Conservation (phyloP, 2,888 invertebrate species). For the Drosophila cognata region DNA sequence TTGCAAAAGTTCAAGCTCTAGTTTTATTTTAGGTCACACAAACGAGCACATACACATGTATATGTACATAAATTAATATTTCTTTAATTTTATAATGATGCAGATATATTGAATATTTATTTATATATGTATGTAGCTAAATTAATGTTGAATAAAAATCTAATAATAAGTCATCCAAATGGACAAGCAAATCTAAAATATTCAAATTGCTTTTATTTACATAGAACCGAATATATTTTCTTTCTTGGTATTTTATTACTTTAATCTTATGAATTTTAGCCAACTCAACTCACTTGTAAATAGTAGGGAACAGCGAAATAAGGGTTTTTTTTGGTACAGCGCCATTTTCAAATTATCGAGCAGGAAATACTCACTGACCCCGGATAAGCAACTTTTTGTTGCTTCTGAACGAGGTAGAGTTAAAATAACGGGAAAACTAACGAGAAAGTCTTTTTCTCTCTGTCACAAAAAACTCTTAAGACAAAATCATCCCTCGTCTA, state of each 20-base stretch:
- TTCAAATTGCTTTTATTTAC: slow-evolving; percentile 1
- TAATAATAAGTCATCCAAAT: slow-evolving; percentile 39
- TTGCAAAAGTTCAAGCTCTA: slow-evolving; percentile 27
- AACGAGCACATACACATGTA: not conserved
- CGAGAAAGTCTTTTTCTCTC: not conserved
- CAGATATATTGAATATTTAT: slow-evolving; percentile 47
- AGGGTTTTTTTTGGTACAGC: not conserved
- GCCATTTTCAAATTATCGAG: not conserved
- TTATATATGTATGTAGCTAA: slow-evolving; percentile 54
- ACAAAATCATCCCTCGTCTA: slow-evolving; percentile 28
- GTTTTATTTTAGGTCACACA: slow-evolving; percentile 27
- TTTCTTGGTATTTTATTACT: not conserved
- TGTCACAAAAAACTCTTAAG: slow-evolving; percentile 8
- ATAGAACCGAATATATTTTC: not conserved
- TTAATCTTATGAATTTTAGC: not conserved
- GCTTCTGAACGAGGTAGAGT: not conserved
- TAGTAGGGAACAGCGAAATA: not conserved
- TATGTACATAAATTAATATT: slow-evolving; percentile 46
- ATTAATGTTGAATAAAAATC: slow-evolving; percentile 58
- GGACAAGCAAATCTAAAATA: slow-evolving; percentile 13
- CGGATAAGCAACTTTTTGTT: slow-evolving; percentile 8
- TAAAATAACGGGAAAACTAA: slow-evolving; percentile 10
- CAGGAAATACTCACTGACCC: slow-evolving; percentile 13
- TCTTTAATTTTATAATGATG: slow-evolving; percentile 27
- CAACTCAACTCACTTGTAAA: no score